phyloP scores from a whole-genome alignment of 2,888 invertebrate genomes.

The Dicranocentrus wangi region DNA sequence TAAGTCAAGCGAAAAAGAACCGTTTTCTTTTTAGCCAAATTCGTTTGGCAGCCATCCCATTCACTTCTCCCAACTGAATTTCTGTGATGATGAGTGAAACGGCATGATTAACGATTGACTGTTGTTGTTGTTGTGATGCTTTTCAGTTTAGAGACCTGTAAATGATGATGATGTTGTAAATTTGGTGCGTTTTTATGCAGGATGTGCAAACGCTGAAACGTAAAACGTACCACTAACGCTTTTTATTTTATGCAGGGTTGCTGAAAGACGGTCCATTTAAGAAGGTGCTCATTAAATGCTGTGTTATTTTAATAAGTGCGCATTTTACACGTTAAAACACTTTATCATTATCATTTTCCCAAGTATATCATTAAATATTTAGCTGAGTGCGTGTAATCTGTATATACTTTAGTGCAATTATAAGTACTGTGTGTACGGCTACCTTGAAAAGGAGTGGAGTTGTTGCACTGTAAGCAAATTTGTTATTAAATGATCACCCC shows the following conservation, averaged over 20 bases:
- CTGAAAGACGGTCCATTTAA: background rate
- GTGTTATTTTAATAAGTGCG: constrained; percentile 11
- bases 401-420: constrained; percentile 10
- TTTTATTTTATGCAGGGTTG: too few species aligned
- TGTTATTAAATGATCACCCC: background rate
- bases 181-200: too few species aligned
- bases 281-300: constrained; percentile 24
- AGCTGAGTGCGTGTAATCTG: background rate
- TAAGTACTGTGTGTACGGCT: background rate
- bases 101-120: background rate
- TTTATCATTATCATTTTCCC: background rate
- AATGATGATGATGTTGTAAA: background rate
- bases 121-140: background rate
- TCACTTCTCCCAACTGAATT: background rate
- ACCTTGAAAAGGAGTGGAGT: constrained; percentile 3
- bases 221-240: too few species aligned
- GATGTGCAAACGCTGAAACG: too few species aligned
- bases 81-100: background rate
- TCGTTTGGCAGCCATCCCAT: constrained; percentile 25
- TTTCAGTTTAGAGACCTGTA: too few species aligned
- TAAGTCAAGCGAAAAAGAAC: background rate
- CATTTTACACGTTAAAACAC: background rate
- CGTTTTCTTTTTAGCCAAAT: constrained; percentile 11
- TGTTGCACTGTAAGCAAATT: background rate
- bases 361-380: background rate